Conservation (phyloP, 2,888 invertebrate species). For the Erebia aethiops region DNA sequence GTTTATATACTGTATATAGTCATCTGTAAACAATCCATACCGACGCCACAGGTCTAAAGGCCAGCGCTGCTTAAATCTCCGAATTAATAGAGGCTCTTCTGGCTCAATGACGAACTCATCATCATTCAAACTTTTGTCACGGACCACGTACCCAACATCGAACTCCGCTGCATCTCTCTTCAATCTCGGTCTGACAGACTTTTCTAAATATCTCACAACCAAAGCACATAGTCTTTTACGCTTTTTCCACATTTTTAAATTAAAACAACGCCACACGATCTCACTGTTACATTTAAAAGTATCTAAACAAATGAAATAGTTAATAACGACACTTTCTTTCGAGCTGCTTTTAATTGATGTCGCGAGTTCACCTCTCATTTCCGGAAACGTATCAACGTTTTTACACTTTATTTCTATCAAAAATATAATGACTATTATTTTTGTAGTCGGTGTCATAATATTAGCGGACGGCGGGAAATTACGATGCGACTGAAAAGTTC, state of each 20-base stretch:
- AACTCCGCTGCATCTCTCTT: conserved; percentile 39
- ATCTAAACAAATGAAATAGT: conserved; percentile 46
- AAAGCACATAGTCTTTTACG: conserved; percentile 56
- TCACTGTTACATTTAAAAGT: conserved; percentile 58
- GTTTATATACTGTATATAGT: conserved; percentile 84
- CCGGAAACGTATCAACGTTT: conserved; percentile 48
- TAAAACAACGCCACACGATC: conserved; percentile 57
- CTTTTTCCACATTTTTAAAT: conserved; percentile 71
- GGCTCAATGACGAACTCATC: not conserved
- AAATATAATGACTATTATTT: conserved; percentile 54
- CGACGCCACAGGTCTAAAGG: conserved; percentile 77
- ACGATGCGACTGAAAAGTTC: conserved; percentile 38
- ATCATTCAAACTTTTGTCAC: conserved; percentile 12
- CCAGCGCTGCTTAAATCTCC: conserved; percentile 65
- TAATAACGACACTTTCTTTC: conserved; percentile 40
- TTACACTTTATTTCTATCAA: conserved; percentile 35
- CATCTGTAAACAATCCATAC: conserved; percentile 81
- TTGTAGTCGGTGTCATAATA: conserved; percentile 57
- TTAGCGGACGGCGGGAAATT: conserved; percentile 28
- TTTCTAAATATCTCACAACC: conserved; percentile 35
- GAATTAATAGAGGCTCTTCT: conserved; percentile 28
- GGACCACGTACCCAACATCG: conserved; percentile 13
- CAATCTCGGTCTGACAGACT: conserved; percentile 40
- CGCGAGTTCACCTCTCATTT: conserved; percentile 42
- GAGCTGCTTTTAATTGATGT: conserved; percentile 45